Evolutionary conservation across 30 jellyfish, hydroid and myxozoan species (phyloP).

Genomic region (Rhopilema esculentum): DNA sequence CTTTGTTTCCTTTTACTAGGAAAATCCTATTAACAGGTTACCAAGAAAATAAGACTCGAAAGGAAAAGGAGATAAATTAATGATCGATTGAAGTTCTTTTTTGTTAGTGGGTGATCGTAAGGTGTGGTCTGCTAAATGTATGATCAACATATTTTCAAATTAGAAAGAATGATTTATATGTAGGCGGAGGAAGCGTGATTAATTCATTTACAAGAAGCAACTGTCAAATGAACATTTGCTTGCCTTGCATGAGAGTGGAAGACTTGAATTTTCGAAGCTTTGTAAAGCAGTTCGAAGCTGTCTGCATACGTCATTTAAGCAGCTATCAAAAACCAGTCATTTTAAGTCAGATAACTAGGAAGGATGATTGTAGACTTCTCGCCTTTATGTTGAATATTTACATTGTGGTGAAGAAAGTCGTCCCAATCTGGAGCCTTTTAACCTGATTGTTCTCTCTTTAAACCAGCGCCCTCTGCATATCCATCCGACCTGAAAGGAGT

Average conservation of each 20-base stretch:
- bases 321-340: no score
- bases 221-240: neutral
- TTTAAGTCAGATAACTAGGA: no score
- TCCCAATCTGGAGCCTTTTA: neutral
- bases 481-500: slow-evolving; percentile 77
- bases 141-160: neutral
- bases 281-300: no score
- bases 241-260: neutral
- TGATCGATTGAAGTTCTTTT: no score
- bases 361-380: no score
- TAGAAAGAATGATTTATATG: neutral
- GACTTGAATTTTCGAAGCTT: no score
- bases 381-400: no score
- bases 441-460: neutral
- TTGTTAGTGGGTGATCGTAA: no score
- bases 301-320: no score
- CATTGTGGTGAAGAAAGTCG: no score
- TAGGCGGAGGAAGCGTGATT: neutral
- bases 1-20: neutral
- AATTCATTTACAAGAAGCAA: neutral
- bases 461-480: slow-evolving; percentile 77
- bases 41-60: neutral
- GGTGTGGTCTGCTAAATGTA: neutral
- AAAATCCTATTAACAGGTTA: neutral
- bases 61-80: no score